These are phyloP conservation scores for Phyllostomus hastatus DNA, from an alignment of 2,113 vertebrate genomes.

Conservation along the genomic window DNA sequence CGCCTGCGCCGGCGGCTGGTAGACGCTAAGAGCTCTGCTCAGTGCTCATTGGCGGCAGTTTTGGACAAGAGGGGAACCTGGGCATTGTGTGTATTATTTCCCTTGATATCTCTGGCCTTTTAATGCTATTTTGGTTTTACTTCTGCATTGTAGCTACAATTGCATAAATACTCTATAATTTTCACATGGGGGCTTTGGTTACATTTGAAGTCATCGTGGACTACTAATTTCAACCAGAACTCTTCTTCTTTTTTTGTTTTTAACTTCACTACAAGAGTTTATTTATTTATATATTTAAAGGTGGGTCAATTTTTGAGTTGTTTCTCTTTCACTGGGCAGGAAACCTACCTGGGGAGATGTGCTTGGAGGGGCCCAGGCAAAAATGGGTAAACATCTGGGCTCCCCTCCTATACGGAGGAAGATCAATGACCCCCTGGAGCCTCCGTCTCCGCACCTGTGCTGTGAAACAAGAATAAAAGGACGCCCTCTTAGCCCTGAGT, in stretches of 20 bases:
- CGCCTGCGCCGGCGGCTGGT: rapidly evolving
- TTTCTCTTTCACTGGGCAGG: neutral
- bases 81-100: neutral
- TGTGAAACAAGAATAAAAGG: neutral
- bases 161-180: neutral
- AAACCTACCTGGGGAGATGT: neutral
- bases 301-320: neutral
- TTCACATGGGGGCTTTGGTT: neutral
- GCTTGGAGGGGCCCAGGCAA: neutral
- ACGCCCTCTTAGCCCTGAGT: neutral
- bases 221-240: neutral
- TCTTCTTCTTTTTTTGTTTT: too few relatives aligned
- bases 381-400: neutral
- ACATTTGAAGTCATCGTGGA: neutral
- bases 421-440: neutral
- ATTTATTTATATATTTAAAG: neutral
- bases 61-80: neutral
- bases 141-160: neutral
- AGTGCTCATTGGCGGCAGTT: neutral
- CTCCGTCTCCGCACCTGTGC: neutral
- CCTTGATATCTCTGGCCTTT: neutral
- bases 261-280: neutral
- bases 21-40: neutral
- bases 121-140: neutral
- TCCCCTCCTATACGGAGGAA: neutral